phyloP scores from a whole-genome alignment of 2,113 vertebrate species.

The Alouatta palliata region DNA sequence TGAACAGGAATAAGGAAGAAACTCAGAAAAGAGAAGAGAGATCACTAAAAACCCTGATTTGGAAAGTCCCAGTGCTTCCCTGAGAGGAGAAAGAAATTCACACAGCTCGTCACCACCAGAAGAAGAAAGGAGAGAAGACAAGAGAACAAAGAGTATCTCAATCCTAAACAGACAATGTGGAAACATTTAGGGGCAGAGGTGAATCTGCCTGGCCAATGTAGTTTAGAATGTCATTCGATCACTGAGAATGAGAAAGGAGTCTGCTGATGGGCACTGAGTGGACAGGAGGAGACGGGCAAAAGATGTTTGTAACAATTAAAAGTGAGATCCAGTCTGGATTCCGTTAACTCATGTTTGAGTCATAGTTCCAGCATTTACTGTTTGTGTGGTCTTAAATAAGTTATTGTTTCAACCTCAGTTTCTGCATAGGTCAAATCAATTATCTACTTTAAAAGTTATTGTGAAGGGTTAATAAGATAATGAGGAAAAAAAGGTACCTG shows the following conservation, averaged over 20 bases:
- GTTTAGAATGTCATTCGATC: not conserved
- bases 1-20: not conserved
- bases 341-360: not conserved
- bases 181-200: not conserved
- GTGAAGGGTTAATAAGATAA: not conserved
- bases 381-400: not conserved
- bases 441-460: not conserved
- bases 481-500: not conserved
- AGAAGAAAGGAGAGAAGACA: not conserved
- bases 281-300: not conserved
- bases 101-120: not conserved
- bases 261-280: not conserved
- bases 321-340: not conserved
- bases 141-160: not conserved
- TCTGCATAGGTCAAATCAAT: not conserved
- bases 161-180: not conserved
- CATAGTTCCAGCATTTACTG: not conserved
- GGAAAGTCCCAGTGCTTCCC: slow-evolving; percentile 21
- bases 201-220: not conserved
- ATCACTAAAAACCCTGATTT: not conserved
- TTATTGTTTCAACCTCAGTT: not conserved
- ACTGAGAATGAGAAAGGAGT: not conserved
- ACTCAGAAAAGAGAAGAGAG: slow-evolving; percentile 26
- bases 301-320: not conserved
- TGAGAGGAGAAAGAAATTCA: not conserved